These are phyloP conservation scores for Euglossa dilemma DNA, from an alignment of 1,140 invertebrate genomes.

Conservation along the genomic window DNA sequence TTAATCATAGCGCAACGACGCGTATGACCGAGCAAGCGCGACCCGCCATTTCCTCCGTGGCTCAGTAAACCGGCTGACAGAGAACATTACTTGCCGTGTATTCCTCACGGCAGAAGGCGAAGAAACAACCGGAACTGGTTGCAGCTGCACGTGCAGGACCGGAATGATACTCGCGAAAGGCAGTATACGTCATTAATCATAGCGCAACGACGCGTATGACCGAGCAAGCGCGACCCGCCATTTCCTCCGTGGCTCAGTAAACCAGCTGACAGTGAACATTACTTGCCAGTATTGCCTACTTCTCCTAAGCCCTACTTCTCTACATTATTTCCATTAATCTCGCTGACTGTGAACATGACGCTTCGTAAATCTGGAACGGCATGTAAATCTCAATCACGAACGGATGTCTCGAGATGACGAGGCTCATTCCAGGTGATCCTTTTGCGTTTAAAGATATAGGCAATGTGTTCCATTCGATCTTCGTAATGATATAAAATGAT, in stretches of 20 bases:
- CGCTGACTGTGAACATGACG: neutral
- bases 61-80: conserved; percentile 14
- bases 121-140: neutral
- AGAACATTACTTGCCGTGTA: conserved; percentile 7
- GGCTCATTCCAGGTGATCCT: neutral
- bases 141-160: neutral
- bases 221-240: no score
- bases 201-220: neutral
- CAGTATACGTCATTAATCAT: conserved; percentile 26
- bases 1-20: conserved; percentile 27
- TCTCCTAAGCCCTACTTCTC: neutral
- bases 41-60: neutral
- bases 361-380: conserved; percentile 9
- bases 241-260: conserved; percentile 2
- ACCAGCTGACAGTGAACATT: conserved; percentile 12
- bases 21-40: neutral
- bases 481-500: no score
- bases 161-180: neutral
- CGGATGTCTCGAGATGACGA: neutral
- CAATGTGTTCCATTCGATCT: no score
- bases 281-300: conserved; percentile 13
- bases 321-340: conserved; percentile 52
- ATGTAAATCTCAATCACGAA: conserved; percentile 1
- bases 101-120: no score
- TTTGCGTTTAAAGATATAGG: neutral